Evolutionary conservation across 2,113 vertebrate species (phyloP).

Genomic region (Percina caprodes): DNA sequence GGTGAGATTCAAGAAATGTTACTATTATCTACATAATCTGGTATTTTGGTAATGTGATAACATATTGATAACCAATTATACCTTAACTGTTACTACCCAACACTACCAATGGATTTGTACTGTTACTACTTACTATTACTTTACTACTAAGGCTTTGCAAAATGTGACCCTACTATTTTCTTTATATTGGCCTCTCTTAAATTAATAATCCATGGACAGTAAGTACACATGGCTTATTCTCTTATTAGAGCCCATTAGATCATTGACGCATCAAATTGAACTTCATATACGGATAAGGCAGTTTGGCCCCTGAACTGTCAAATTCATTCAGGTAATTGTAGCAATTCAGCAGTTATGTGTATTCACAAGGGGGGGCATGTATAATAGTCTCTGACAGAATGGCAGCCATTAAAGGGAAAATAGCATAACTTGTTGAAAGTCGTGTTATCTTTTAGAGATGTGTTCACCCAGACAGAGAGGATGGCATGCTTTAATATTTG

Average conservation of each 20-base stretch:
- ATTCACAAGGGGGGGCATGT: neutral
- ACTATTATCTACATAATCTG: no score
- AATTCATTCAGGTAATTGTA: slow-evolving; percentile 27
- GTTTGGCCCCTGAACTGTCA: slow-evolving; percentile 25
- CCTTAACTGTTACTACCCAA: no score
- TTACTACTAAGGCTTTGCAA: neutral
- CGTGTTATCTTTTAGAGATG: neutral
- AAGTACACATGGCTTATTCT: slow-evolving; percentile 1
- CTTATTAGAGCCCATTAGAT: slow-evolving; percentile 30
- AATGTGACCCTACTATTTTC: neutral
- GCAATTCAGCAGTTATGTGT: neutral
- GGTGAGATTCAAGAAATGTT: no score
- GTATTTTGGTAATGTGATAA: no score
- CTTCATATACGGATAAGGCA: slow-evolving; percentile 7
- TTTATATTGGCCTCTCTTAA: neutral
- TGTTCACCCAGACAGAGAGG: neutral
- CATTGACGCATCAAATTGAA: slow-evolving; percentile 7
- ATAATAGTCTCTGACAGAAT: slow-evolving; percentile 1
- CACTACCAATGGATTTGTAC: no score
- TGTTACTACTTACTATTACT: no score
- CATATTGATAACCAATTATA: no score
- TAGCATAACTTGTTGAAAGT: neutral
- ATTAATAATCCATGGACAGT: slow-evolving; percentile 9
- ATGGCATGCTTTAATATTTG: slow-evolving; percentile 3
- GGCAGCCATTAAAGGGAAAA: slow-evolving; percentile 12